phyloP scores from a whole-genome alignment of 2,888 invertebrate species.

The Rutpela maculata region DNA sequence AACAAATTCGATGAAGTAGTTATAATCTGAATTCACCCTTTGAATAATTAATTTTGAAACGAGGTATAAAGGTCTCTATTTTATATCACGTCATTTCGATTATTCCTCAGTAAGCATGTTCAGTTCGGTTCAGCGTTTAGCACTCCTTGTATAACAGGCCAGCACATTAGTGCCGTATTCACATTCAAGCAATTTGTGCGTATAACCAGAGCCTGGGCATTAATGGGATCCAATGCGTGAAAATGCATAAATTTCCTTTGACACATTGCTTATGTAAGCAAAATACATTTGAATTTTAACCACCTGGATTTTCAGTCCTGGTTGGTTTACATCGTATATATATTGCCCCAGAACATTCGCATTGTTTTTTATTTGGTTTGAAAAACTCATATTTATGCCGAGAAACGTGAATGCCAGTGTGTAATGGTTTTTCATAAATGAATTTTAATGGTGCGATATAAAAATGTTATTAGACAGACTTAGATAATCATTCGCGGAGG shows the following conservation, averaged over 20 bases:
- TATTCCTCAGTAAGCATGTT: slow-evolving; percentile 26
- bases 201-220: slow-evolving; percentile 48
- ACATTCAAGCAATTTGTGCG: slow-evolving; percentile 51
- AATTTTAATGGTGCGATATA: background rate
- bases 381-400: slow-evolving; percentile 13
- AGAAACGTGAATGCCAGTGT: background rate
- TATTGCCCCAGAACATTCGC: background rate
- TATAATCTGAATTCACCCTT: slow-evolving; percentile 21
- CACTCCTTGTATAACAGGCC: slow-evolving; percentile 29
- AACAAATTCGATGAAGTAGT: slow-evolving; percentile 23
- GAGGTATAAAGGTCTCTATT: slow-evolving; percentile 24
- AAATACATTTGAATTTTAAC: slow-evolving; percentile 53
- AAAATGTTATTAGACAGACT: background rate
- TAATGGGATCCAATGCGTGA: slow-evolving; percentile 52
- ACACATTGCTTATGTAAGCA: slow-evolving; percentile 51
- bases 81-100: slow-evolving; percentile 20
- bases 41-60: slow-evolving; percentile 29
- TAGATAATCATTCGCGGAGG: background rate
- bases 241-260: slow-evolving; percentile 55
- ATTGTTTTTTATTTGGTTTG: slow-evolving; percentile 22
- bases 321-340: slow-evolving; percentile 23
- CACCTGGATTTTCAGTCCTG: slow-evolving; percentile 49
- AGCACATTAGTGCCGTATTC: slow-evolving; percentile 42
- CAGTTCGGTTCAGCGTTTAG: slow-evolving; percentile 25
- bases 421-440: background rate